Evolutionary conservation across 2,888 invertebrate genomes (phyloP).

Genomic region (Drosophila rellima): DNA sequence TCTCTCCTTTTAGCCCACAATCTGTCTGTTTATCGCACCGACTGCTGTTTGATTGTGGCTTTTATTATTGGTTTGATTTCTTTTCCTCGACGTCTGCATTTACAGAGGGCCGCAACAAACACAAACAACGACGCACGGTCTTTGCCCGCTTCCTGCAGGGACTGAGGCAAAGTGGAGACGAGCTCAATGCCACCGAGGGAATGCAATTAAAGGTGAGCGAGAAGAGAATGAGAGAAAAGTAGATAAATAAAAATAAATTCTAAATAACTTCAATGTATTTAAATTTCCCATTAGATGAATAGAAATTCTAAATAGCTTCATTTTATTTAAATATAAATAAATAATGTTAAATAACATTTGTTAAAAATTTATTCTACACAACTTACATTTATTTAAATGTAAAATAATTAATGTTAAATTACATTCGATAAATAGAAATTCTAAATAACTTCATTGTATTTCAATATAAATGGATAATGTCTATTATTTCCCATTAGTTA

Average conservation of each 20-base stretch:
- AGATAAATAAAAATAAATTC: background rate
- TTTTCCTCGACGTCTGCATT: conserved; percentile 13
- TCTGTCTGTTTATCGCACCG: conserved; percentile 51
- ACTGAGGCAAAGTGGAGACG: conserved; percentile 84
- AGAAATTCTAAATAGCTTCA: background rate
- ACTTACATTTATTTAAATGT: background rate
- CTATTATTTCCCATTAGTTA: no score
- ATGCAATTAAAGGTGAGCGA: conserved; percentile 84
- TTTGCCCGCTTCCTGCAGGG: conserved; percentile 85
- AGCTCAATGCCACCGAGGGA: conserved; percentile 85
- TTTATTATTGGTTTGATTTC: conserved; percentile 58
- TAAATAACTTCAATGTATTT: background rate
- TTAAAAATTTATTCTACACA: accelerated
- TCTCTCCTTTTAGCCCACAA: conserved; percentile 19
- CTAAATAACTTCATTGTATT: background rate
- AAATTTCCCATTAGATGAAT: background rate
- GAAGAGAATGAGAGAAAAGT: background rate
- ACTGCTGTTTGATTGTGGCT: conserved; percentile 62
- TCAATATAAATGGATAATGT: no score
- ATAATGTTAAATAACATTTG: no score
- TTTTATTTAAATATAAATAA: no score
- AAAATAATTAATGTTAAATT: no score
- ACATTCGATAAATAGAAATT: no score
- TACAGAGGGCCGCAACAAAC: conserved; percentile 85
- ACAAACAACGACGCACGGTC: conserved; percentile 85